A percentile compares a stretch with the other conserved stretches of the same genome.
phyloP scores from a whole-genome alignment of 2,113 vertebrate genomes.

The Microtus oregoni region DNA sequence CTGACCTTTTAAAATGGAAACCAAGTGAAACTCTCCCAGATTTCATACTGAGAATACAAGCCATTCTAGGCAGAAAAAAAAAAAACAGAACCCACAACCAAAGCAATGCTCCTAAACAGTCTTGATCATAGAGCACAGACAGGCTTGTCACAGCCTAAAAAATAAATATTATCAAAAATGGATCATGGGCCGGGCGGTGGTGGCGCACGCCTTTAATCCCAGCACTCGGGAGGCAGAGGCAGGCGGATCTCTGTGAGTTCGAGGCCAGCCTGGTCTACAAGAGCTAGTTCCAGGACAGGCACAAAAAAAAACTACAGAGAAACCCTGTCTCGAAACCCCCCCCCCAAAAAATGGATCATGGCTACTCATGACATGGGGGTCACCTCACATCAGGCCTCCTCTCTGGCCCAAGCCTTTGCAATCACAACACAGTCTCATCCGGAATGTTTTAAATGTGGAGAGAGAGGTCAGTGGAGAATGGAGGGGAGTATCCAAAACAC shows the following conservation, averaged over 20 bases:
- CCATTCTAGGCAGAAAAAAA: background rate
- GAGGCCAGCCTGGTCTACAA: too few species aligned
- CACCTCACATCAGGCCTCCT: background rate
- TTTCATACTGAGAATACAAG: background rate
- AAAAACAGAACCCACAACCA: background rate
- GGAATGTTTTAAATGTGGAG: background rate
- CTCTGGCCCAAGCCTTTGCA: background rate
- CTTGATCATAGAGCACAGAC: background rate
- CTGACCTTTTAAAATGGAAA: background rate
- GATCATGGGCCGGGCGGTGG: too few species aligned
- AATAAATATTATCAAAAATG: background rate
- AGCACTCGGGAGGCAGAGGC: too few species aligned
- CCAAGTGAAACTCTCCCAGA: background rate
- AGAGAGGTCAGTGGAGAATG: background rate
- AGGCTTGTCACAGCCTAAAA: background rate
- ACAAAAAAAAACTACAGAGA: too few species aligned
- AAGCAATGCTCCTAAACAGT: background rate
- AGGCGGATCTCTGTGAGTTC: too few species aligned
- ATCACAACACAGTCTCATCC: background rate
- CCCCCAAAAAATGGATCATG: background rate
- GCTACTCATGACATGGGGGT: background rate
- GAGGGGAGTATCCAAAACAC: background rate
- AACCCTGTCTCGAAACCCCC: too few species aligned
- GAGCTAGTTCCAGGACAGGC: too few species aligned
- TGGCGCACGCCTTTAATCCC: too few species aligned